Base-by-base conservation (phyloP, 2,797 vertebrate species). In the Gymnoscopelus microlampas region DNA sequence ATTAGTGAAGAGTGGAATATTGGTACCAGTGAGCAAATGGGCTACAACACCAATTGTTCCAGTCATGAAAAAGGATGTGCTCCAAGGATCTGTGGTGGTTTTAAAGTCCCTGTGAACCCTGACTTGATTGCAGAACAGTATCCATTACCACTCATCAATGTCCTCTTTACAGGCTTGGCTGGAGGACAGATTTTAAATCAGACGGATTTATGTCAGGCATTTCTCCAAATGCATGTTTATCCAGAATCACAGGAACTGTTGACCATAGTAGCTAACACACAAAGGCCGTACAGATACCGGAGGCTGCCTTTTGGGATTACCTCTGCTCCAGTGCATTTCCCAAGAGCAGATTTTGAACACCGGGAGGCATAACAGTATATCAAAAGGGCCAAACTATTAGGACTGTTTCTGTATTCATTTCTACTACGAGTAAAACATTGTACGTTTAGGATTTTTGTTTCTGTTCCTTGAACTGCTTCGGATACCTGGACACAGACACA, bases 241-340 rank as follows among this genome's bases (percentile, higher is more conserved):
- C 53, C 13, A 11, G 32, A 70, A 29, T 80, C 15, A 44, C 5
- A 4, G 29, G 50, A 72, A 50, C 19, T 59, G 11, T 11, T 70
- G n/a, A 77, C 62, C 0, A 74, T 64, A 10, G 51, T 70, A 24
- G 26, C 26, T 3, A 29, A 72, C 71, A 44, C 66, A 72, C 44
- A 73, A 70, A 68, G 62, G 71, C 19, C 75, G 3, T 66, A 70
- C 44, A 57, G 59, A 39, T 60, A 72, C 24, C 2, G 9, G 11
- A 72, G 66, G 32, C 67, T 81, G 14, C 59, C 53, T 13, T 76
- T 79, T 69, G 47, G 70, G 15, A 79, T 71, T 7, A 78, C 66
- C 2, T 83, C 70, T 11, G 53, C 66, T 55, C 62, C 59, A 6
- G 56, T 14, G 7, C 15, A 66, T 1, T 73, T 68, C 12, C 57